Evolutionary conservation across 53 echinoderm and acorn worm species (phyloP).

Genomic region (Glandiceps talaboti): DNA sequence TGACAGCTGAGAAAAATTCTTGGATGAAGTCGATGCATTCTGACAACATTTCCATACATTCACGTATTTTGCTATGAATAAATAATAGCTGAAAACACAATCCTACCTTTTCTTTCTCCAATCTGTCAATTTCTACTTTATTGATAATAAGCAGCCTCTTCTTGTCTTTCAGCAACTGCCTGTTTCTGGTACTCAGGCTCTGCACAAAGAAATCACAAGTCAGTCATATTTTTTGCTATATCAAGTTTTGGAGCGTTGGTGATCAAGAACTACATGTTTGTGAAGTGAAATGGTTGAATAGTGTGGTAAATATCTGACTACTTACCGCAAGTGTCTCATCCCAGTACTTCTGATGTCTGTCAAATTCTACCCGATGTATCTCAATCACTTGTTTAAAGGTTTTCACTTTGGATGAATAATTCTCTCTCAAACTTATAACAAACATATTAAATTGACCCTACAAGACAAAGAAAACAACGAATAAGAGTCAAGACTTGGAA

Average conservation of each 20-base stretch:
- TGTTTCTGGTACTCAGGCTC: constrained; percentile 71
- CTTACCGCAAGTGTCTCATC: constrained; percentile 65
- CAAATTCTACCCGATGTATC: constrained; percentile 78
- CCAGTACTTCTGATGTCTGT: constrained; percentile 77
- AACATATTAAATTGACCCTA: constrained; percentile 91
- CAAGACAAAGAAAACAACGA: too few species aligned
- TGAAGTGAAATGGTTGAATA: too few species aligned
- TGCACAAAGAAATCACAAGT: constrained; percentile 22
- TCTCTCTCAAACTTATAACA: constrained; percentile 67
- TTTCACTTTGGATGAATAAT: constrained; percentile 88
- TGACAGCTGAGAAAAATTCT: too few species aligned
- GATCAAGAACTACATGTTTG: too few species aligned
- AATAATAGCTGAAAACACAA: too few species aligned
- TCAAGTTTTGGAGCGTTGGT: too few species aligned
- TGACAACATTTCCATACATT: too few species aligned
- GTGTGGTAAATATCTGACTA: too few species aligned
- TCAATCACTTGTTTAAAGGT: constrained; percentile 78
- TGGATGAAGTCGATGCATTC: too few species aligned
- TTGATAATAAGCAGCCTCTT: constrained; percentile 71
- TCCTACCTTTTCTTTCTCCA: constrained; percentile 84
- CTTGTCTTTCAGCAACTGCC: constrained; percentile 81
- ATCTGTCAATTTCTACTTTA: constrained; percentile 69
- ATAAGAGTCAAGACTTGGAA: too few species aligned
- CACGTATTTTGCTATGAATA: too few species aligned
- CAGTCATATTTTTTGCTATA: too few species aligned